Evolutionary conservation across 2,797 vertebrate genomes (phyloP).

Genomic region (Rhinophrynus dorsalis): DNA sequence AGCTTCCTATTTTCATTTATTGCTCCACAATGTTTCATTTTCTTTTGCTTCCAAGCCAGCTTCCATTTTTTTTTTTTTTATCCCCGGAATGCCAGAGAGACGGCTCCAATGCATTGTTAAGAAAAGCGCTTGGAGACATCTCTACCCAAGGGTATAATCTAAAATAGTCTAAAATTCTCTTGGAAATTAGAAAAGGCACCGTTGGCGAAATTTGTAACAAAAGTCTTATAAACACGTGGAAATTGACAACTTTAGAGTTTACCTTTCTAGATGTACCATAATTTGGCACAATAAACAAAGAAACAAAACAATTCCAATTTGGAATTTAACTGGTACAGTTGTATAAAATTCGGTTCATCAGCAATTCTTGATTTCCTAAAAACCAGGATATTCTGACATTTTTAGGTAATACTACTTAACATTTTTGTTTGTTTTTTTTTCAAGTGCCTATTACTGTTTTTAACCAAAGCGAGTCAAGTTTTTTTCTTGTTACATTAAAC

Average conservation of each 20-base stretch:
- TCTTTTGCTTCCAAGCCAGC: conserved; percentile 48
- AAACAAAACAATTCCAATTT: conserved; percentile 99
- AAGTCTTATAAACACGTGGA: conserved; percentile 70
- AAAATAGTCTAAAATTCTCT: conserved; percentile 82
- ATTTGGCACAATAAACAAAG: conserved; percentile 89
- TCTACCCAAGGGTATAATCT: too few species aligned
- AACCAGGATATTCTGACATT: conserved; percentile 84
- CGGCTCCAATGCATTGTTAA: too few species aligned
- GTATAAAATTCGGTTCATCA: conserved; percentile 95
- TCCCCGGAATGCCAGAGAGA: too few species aligned
- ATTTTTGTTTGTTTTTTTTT: conserved; percentile 72
- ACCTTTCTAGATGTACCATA: conserved; percentile 86
- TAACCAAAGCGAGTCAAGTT: conserved; percentile 94
- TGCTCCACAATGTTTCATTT: conserved; percentile 68
- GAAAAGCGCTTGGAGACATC: too few species aligned
- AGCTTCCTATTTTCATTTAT: conserved; percentile 76
- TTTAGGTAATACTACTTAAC: conserved; percentile 79
- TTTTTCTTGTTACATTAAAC: conserved; percentile 92
- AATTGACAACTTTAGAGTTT: conserved; percentile 71
- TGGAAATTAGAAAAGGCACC: conserved; percentile 96
- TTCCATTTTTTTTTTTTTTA: not conserved
- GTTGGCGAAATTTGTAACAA: conserved; percentile 87
- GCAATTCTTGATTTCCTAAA: conserved; percentile 83
- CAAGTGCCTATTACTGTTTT: conserved; percentile 86
- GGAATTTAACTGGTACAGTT: conserved; percentile 93